Evolutionary conservation across 2,888 invertebrate species (phyloP).

Genomic region (Perithous albicinctus): DNA sequence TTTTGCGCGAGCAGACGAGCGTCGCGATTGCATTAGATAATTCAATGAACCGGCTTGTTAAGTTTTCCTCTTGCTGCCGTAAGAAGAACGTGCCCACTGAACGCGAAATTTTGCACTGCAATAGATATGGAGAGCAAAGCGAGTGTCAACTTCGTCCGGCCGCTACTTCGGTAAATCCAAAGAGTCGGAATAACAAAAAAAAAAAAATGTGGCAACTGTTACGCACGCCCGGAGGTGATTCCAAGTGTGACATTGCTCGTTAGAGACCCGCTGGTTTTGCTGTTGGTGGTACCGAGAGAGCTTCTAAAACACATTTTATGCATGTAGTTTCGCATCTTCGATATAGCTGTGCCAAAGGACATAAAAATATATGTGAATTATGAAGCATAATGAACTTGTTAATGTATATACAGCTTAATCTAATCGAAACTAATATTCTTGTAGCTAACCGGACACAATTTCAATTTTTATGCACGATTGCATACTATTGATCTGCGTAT

Average conservation of each 20-base stretch:
- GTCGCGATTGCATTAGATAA: conserved; percentile 74
- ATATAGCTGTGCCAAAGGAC: neutral
- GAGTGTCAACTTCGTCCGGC: conserved; percentile 38
- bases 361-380: too few relatives aligned
- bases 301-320: neutral
- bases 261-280: conserved; percentile 67
- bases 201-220: conserved; percentile 70
- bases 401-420: too few relatives aligned
- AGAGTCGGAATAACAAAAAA: conserved; percentile 67
- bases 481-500: too few relatives aligned
- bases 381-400: too few relatives aligned
- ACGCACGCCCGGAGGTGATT: conserved; percentile 77
- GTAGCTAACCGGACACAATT: too few relatives aligned
- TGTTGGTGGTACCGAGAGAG: neutral
- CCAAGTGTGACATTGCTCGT: conserved; percentile 81
- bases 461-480: too few relatives aligned
- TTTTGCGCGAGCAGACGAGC: conserved; percentile 39
- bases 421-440: too few relatives aligned
- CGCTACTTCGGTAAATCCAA: conserved; percentile 68
- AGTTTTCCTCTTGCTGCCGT: conserved; percentile 32
- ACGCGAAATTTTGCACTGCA: conserved; percentile 7
- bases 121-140: conserved; percentile 55
- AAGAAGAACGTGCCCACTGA: conserved; percentile 3
- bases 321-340: neutral
- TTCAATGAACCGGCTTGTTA: conserved; percentile 77